Percentiles rank a stretch among this genome's conserved stretches.
Evolutionary conservation across 2,888 invertebrate genomes (phyloP).

Genomic region (Lathronympha strigana): DNA sequence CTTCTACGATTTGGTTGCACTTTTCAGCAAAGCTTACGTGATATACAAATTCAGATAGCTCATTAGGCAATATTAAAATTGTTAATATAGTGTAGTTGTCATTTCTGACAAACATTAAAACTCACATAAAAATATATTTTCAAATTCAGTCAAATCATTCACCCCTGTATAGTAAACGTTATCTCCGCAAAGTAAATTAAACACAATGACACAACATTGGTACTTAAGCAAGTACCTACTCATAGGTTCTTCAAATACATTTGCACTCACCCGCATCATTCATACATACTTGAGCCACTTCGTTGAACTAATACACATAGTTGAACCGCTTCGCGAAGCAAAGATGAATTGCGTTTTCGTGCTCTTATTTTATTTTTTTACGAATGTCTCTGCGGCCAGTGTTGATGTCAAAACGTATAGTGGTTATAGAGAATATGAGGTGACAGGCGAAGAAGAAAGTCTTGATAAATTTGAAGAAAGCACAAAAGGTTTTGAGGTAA

Average conservation of each 20-base stretch:
- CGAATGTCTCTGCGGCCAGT: slow-evolving; percentile 5
- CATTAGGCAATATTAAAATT: too few relatives aligned
- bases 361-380: slow-evolving; percentile 19
- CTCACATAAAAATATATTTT: background rate
- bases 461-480: slow-evolving; percentile 29
- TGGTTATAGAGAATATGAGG: slow-evolving; percentile 25
- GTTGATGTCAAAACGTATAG: slow-evolving; percentile 23
- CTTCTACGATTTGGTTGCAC: too few relatives aligned
- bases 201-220: slow-evolving; percentile 20
- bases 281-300: background rate
- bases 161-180: background rate
- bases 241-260: background rate
- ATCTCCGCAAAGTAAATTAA: slow-evolving; percentile 16
- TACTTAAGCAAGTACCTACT: slow-evolving; percentile 19
- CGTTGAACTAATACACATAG: background rate
- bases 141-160: background rate
- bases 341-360: slow-evolving; percentile 17
- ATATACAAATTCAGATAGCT: too few relatives aligned
- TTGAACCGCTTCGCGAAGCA: background rate
- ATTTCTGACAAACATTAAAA: background rate
- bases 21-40: too few relatives aligned
- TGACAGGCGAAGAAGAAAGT: slow-evolving; percentile 16
- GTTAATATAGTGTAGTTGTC: too few relatives aligned
- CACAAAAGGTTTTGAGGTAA: slow-evolving; percentile 11
- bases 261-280: slow-evolving; percentile 22